Evolutionary conservation across 2,113 vertebrate genomes (phyloP).

Genomic region (Todiramphus chloris): DNA sequence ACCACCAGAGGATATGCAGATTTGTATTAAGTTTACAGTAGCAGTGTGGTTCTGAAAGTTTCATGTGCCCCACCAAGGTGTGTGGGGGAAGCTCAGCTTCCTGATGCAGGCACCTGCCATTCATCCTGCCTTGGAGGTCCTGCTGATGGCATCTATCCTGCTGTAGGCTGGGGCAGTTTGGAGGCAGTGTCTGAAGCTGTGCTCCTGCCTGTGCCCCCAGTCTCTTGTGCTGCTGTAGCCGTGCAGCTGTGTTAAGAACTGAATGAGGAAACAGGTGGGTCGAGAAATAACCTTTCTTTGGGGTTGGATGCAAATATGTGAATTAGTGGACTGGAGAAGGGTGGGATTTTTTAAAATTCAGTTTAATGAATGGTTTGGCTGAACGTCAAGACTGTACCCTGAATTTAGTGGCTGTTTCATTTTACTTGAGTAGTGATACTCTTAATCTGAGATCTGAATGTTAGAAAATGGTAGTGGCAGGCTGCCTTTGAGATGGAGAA

Average conservation of each 20-base stretch:
- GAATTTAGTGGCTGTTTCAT: not conserved
- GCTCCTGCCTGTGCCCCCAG: not conserved
- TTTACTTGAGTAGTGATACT: not conserved
- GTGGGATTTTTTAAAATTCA: not conserved
- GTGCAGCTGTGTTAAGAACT: not conserved
- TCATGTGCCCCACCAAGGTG: not conserved
- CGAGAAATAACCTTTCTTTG: not conserved
- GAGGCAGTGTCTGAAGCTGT: not conserved
- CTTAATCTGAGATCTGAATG: not conserved
- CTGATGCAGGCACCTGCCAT: not conserved
- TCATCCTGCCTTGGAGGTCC: not conserved
- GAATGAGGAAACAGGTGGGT: not conserved
- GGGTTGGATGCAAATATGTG: not conserved
- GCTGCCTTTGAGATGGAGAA: not conserved
- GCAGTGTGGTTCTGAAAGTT: not conserved
- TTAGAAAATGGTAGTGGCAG: not conserved
- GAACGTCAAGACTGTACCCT: not conserved
- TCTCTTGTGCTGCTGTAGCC: not conserved
- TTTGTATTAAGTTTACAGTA: no score
- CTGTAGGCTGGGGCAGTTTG: rapidly evolving
- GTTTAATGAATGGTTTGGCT: not conserved
- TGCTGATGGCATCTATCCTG: not conserved
- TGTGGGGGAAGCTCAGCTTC: not conserved
- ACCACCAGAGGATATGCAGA: rapidly evolving
- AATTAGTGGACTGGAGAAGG: not conserved